Evolutionary conservation across 1,140 invertebrate species (phyloP), one percentile per base, ranked within the genome.

Genomic region (Lordiphosa collinella): DNA sequence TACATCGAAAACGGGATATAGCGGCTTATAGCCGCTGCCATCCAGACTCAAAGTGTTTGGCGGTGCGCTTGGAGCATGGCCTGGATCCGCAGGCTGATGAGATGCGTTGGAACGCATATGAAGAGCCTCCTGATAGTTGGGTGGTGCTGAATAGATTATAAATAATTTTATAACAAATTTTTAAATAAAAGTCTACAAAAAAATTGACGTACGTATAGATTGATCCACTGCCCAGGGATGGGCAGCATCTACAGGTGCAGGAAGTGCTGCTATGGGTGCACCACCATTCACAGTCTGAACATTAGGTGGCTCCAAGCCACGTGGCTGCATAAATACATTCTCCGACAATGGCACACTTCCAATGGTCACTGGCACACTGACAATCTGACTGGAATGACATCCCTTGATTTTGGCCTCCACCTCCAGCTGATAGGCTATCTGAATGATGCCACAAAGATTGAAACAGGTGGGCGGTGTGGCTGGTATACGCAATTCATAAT

Each of bases 391-490:
- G 11, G 69, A 64, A 75, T 92, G 90, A 12, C 79, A 71, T 6
- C 89, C 88, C 31, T 79, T 74, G 4, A 90, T 80, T 52, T 65
- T 74, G 1, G 89, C 87, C 56, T 84, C 84, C 2, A 95, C 90
- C 85, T 93, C 91, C 5, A 95, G 63, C 63, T 91, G 90, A 88
- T 94, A 94, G 60, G 92, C 91, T 46, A 94, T 88, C 85, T 94
- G 92, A 49, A 95, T 94, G 35, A 94, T 91, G 32, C 90, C 90
- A 66, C 94, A 94, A 62, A 93, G 91, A n/a, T 91, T 89, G 85
- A 94, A 93, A 37, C 80, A 86, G 2, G 93, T 93, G 0, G 93
- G 93, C 7, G 94, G 93, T 63, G 94, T 82, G 10, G 93, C 91
- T 1, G 93, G 93, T 18, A 95, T 89, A 12, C 90, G 89, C 13